Evolutionary conservation across 2,888 invertebrate species (phyloP).

Genomic region (Sepioteuthis lessoniana): DNA sequence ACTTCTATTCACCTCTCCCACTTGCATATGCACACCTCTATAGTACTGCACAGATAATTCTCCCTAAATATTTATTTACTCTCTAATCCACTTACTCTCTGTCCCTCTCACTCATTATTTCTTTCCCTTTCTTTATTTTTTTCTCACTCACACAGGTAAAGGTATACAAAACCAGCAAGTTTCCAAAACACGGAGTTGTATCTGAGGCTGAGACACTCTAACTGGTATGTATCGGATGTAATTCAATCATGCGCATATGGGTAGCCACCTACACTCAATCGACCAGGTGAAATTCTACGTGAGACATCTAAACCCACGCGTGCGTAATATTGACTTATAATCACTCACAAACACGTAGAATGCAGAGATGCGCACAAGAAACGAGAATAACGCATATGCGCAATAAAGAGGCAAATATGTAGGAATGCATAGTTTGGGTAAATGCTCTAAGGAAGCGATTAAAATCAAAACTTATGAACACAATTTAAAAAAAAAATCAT

Average conservation of each 20-base stretch:
- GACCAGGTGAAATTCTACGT: not conserved
- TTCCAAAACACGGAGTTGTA: not conserved
- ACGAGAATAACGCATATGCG: not conserved
- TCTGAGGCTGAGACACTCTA: not conserved
- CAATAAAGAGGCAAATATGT: not conserved
- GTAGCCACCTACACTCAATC: not conserved
- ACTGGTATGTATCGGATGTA: not conserved
- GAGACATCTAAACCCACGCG: not conserved
- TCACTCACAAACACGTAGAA: not conserved
- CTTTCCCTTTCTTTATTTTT: no score
- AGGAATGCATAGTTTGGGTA: not conserved
- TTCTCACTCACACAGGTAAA: no score
- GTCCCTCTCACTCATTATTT: no score
- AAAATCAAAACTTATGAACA: not conserved
- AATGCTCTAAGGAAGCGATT: not conserved
- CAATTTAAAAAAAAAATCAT: no score
- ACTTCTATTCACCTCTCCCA: no score
- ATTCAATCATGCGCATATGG: not conserved
- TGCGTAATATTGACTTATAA: not conserved
- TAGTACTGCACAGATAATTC: no score
- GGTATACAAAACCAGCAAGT: no score
- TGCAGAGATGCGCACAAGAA: not conserved
- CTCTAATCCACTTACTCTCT: no score
- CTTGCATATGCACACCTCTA: no score
- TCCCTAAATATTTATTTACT: no score